Percentiles rank a stretch among this genome's conserved stretches.
Evolutionary conservation across 2,888 invertebrate genomes (phyloP).

Genomic region (Pasiphila rectangulata): DNA sequence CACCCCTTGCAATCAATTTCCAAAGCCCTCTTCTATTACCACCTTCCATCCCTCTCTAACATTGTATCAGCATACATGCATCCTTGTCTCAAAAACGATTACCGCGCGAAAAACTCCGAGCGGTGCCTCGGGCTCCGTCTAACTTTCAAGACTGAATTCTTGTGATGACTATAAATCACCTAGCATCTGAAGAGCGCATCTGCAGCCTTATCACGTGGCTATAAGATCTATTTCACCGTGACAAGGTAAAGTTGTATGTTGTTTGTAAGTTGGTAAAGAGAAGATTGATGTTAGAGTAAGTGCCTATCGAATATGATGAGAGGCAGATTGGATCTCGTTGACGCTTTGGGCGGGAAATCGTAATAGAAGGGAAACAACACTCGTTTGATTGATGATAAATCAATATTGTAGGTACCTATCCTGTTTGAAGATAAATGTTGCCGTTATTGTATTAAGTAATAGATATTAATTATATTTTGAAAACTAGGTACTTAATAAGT

Average conservation of each 20-base stretch:
- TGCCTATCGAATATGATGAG: conserved; percentile 56
- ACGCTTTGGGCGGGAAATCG: conserved; percentile 65
- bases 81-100: conserved; percentile 57
- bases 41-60: conserved; percentile 47
- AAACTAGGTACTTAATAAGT: no score
- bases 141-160: conserved; percentile 66
- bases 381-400: conserved; percentile 21
- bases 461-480: no score
- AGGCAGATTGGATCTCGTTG: conserved; percentile 61
- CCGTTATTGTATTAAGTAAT: no score
- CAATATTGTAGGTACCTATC: background rate
- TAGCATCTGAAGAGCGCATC: background rate
- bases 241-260: conserved; percentile 7
- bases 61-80: conserved; percentile 12
- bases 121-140: conserved; percentile 52
- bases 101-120: conserved; percentile 51
- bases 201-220: fast-evolving
- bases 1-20: conserved; percentile 74
- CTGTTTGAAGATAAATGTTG: background rate
- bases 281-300: conserved; percentile 64
- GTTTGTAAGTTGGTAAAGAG: conserved; percentile 35
- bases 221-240: conserved; percentile 34
- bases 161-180: conserved; percentile 33
- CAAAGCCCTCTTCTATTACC: conserved; percentile 65
- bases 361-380: conserved; percentile 45